Evolutionary conservation across 2,113 vertebrate species (phyloP).

Genomic region (Willisornis vidua): DNA sequence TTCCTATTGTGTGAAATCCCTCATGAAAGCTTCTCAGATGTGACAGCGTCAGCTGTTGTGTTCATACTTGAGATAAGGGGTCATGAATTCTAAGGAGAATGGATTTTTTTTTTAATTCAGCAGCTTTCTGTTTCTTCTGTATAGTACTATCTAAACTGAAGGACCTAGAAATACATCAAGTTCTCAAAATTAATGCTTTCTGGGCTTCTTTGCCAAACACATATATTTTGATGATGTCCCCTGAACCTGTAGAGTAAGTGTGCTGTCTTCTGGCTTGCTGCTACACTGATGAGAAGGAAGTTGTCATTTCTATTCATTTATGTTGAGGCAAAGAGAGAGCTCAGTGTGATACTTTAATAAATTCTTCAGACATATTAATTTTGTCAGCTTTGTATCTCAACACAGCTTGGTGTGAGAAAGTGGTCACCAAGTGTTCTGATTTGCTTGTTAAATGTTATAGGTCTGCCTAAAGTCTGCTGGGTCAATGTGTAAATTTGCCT

Average conservation of each 20-base stretch:
- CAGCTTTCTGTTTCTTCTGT: constrained; percentile 58
- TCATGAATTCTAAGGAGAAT: constrained; percentile 66
- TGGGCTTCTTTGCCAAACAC: constrained; percentile 13
- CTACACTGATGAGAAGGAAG: not conserved
- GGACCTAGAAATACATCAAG: constrained; percentile 53
- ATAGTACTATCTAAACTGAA: constrained; percentile 32
- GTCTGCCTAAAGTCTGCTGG: not conserved
- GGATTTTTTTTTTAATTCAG: constrained; percentile 38
- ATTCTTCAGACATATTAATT: not conserved
- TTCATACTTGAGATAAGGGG: constrained; percentile 68
- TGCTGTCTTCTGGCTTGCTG: not conserved
- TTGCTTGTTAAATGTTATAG: not conserved
- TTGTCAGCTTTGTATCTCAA: not conserved
- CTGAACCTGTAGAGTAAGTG: not conserved
- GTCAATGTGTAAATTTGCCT: not conserved
- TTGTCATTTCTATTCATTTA: not conserved
- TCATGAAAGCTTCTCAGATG: constrained; percentile 66
- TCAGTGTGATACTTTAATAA: not conserved
- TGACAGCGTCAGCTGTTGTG: constrained; percentile 68
- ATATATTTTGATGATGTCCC: constrained; percentile 30
- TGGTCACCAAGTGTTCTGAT: not conserved
- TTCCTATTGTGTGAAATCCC: constrained; percentile 69
- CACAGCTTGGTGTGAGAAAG: not conserved
- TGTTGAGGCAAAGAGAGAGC: not conserved
- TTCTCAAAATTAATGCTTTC: constrained; percentile 52